Evolutionary conservation across 2,888 invertebrate genomes (phyloP).

Genomic region (Plagodis dolabraria): DNA sequence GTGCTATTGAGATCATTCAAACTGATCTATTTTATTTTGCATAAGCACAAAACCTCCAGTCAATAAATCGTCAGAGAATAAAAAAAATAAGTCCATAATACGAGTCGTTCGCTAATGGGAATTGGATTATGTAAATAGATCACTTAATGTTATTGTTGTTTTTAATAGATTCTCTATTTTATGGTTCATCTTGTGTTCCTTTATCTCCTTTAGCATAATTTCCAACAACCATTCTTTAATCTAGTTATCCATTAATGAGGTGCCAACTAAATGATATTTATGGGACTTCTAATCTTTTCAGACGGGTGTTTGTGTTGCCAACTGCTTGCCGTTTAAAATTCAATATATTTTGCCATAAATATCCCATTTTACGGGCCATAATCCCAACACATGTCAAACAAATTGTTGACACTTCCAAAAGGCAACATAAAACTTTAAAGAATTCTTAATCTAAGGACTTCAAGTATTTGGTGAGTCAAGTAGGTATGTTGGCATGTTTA

Average conservation of each 20-base stretch:
- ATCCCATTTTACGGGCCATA: slow-evolving; percentile 64
- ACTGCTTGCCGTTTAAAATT: slow-evolving; percentile 65
- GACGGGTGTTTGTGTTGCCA: slow-evolving; percentile 29
- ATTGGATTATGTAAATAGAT: slow-evolving; percentile 12
- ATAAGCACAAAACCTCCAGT: too few species aligned
- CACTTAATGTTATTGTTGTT: slow-evolving; percentile 9
- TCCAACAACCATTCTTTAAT: slow-evolving; percentile 22
- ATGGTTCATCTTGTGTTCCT: slow-evolving; percentile 18
- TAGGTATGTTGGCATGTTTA: slow-evolving; percentile 35
- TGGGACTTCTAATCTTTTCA: slow-evolving; percentile 37
- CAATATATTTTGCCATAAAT: slow-evolving; percentile 73
- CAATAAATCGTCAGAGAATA: too few species aligned
- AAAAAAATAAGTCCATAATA: too few species aligned
- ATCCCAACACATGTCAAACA: slow-evolving; percentile 76
- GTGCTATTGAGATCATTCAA: too few species aligned
- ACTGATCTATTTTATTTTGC: too few species aligned
- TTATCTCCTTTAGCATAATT: slow-evolving; percentile 34
- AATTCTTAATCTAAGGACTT: too few species aligned
- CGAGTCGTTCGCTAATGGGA: not conserved
- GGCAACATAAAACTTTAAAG: slow-evolving; percentile 38
- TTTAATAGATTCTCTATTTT: slow-evolving; percentile 5
- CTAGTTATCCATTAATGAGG: slow-evolving; percentile 35
- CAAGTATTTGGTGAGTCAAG: too few species aligned
- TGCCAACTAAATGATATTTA: slow-evolving; percentile 41
- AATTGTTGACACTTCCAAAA: slow-evolving; percentile 71